Conservation (phyloP, 2,113 vertebrate genomes). For the Dipodomys stephensi region DNA sequence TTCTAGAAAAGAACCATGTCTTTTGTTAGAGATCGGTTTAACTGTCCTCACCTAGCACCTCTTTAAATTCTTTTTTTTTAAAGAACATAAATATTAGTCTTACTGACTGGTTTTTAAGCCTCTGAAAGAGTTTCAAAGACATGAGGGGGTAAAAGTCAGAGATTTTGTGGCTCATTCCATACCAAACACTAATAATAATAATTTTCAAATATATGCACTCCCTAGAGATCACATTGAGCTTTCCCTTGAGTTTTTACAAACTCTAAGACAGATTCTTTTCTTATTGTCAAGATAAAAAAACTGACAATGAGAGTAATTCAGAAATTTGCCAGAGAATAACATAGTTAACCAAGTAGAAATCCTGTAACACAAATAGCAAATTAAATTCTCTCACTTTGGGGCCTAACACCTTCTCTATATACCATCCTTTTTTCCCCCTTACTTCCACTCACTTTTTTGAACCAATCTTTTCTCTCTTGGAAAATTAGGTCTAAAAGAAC, state of each 20-base stretch:
- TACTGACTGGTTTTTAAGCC: conserved; percentile 1
- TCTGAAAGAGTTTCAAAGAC: conserved; percentile 2
- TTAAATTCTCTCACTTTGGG: not conserved
- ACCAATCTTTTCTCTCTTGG: not conserved
- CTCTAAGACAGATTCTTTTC: not conserved
- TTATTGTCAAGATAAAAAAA: conserved; percentile 31
- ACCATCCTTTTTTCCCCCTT: not conserved
- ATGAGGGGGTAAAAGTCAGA: not conserved
- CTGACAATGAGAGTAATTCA: not conserved
- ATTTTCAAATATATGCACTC: not conserved
- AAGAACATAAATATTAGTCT: not conserved
- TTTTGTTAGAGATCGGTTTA: conserved; percentile 20
- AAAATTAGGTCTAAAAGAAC: not conserved
- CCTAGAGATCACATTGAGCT: not conserved
- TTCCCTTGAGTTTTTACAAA: conserved; percentile 6
- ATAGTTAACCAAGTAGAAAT: not conserved
- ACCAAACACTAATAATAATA: not conserved
- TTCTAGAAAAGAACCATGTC: not conserved
- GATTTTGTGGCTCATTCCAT: not conserved
- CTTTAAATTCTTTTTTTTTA: not conserved
- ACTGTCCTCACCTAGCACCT: not conserved
- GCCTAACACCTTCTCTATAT: not conserved
- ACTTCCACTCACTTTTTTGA: not conserved
- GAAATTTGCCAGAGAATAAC: not conserved
- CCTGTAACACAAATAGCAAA: not conserved